A percentile compares a stretch with the other conserved stretches of the same genome.
phyloP scores from a whole-genome alignment of 2,797 vertebrate species.

The Melanotaenia pygmaea region DNA sequence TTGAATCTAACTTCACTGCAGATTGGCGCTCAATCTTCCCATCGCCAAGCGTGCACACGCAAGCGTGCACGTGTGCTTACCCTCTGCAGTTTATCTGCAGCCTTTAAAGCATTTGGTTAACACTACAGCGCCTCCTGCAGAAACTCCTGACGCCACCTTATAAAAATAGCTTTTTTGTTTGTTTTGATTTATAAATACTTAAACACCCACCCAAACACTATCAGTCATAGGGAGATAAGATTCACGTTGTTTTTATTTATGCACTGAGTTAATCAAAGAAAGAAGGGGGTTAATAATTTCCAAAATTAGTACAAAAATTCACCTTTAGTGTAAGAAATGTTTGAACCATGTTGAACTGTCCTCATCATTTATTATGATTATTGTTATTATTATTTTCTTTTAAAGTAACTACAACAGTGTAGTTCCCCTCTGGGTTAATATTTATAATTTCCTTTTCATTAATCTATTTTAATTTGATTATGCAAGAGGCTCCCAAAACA shows the following conservation, averaged over 20 bases:
- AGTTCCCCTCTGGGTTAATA: no score
- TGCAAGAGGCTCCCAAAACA: background rate
- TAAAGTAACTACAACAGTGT: no score
- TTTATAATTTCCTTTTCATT: no score
- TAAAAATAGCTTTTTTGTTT: background rate
- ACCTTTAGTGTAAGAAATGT: background rate
- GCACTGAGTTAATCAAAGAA: background rate
- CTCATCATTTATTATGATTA: background rate
- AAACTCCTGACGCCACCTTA: fast-evolving
- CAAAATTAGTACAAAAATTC: background rate
- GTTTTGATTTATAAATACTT: background rate
- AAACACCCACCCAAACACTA: background rate
- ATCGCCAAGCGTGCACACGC: constrained; percentile 44
- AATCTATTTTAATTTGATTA: no score
- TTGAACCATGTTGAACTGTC: background rate
- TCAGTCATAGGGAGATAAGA: background rate
- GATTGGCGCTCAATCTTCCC: constrained; percentile 65
- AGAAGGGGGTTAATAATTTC: background rate
- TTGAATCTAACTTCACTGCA: constrained; percentile 11
- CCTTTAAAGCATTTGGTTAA: background rate
- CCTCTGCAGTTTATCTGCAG: constrained; percentile 5
- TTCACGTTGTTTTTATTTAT: background rate
- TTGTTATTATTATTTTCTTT: no score
- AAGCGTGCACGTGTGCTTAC: constrained; percentile 34
- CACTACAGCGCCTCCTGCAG: constrained; percentile 56